Base-by-base conservation (phyloP, 92 coral and sea anemone species). In the Phenganax marumi region DNA sequence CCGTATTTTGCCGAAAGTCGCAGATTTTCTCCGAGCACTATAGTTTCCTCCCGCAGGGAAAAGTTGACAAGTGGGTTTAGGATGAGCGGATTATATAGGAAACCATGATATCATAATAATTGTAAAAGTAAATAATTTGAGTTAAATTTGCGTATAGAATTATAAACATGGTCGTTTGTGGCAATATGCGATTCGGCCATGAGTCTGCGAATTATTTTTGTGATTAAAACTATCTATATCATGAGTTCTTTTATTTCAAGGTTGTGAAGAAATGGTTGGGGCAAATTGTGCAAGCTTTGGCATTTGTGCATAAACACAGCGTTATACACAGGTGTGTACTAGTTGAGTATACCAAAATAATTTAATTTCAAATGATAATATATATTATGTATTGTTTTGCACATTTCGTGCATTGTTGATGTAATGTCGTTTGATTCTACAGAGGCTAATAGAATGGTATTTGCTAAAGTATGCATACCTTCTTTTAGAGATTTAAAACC, bases 241-340 rank as follows among this genome's bases (percentile, higher is more conserved):
- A 16, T n/a, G n/a, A n/a, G n/a, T n/a, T 73, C 68, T 55, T 60
- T 43, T 16, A 5, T 43, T 84, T 13, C 7, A 61, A 94, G 98
- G 88, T 94, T 57, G 39, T 94, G 43, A 94, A 88, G 49, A 94
- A 94, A 85, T 94, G 98, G 98, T 88, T 94, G 84, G 98, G 98
- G n/a, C 98, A 94, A 84, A 91, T 90, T 88, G 87, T 92, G 10
- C 82, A 89, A 14, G 98, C 98, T 56, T 86, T 94, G 14, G 88
- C 87, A 0, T 94, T 92, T 90, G 98, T 94, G 52, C 98, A 94
- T 77, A 91, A 86, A 77, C 92, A 90, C 68, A 90, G 91, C 55
- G 96, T 94, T 73, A 94, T 94, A 77, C 98, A 94, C 87, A 90
- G 98, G 98, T 94, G 69, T 66, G 5, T 11, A 19, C 19, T 49